These are phyloP conservation scores for Drosophila aldrichi DNA, from an alignment of 2,888 invertebrate species.

Conservation along the genomic window DNA sequence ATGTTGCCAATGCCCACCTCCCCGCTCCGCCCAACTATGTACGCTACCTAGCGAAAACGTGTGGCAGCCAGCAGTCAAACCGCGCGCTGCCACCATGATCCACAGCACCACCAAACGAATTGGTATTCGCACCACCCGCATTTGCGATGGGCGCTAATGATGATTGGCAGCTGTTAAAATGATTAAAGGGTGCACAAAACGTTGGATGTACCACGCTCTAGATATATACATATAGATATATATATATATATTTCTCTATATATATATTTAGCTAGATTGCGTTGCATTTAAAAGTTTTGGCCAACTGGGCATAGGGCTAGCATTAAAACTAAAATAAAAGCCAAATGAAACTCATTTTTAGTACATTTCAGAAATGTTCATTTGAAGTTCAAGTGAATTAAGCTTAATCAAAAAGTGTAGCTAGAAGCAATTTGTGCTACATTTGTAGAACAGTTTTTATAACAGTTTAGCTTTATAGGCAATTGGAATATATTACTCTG, in stretches of 20 bases:
- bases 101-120: conserved; percentile 21
- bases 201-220: conserved; percentile 19
- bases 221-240: neutral
- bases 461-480: neutral
- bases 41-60: conserved; percentile 24
- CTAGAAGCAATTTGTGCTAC: neutral
- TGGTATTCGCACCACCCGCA: conserved; percentile 21
- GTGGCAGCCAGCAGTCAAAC: conserved; percentile 52
- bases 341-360: conserved; percentile 7
- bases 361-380: neutral
- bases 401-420: neutral
- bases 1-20: conserved; percentile 53
- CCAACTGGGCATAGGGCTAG: conserved; percentile 25
- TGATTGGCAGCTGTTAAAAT: conserved; percentile 81
- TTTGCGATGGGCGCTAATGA: conserved; percentile 63
- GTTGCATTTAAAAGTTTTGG: conserved; percentile 43
- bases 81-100: conserved; percentile 37
- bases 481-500: neutral
- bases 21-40: neutral
- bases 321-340: conserved; percentile 45
- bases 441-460: conserved; percentile 2
- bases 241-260: neutral
- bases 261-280: conserved; percentile 9
- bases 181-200: conserved; percentile 66
- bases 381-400: conserved; percentile 3